phyloP scores from a whole-genome alignment of 2,888 invertebrate genomes.

The Eupithecia centaureata region DNA sequence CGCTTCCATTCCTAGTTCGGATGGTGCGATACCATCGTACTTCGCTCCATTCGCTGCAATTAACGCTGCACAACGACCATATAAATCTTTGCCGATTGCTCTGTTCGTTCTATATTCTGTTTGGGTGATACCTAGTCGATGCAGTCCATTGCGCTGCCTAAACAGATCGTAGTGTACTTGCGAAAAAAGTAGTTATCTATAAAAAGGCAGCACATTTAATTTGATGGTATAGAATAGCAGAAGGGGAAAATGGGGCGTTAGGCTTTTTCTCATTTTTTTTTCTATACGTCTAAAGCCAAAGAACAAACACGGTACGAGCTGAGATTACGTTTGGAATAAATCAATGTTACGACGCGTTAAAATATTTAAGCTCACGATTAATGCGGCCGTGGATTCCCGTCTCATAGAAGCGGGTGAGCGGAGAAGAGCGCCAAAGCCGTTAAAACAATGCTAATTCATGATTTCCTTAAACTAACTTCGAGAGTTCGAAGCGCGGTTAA shows the following conservation, averaged over 20 bases:
- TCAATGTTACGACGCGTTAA: conserved; percentile 84
- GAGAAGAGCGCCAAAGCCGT: conserved; percentile 33
- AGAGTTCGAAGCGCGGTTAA: conserved; percentile 17
- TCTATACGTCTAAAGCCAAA: conserved; percentile 78
- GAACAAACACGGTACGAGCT: conserved; percentile 81
- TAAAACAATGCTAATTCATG: conserved; percentile 39
- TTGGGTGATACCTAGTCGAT: conserved; percentile 52
- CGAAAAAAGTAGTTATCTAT: conserved; percentile 45
- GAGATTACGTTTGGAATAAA: conserved; percentile 82
- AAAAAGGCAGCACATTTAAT: conserved; percentile 12
- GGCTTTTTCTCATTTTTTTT: conserved; percentile 73
- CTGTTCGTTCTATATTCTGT: conserved; percentile 67
- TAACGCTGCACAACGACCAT: conserved; percentile 80
- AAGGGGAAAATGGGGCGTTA: conserved; percentile 49
- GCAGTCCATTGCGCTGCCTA: conserved; percentile 47
- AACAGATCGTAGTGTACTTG: conserved; percentile 32
- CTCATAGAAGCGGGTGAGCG: conserved; percentile 65
- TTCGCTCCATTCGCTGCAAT: conserved; percentile 79
- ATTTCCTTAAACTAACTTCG: conserved; percentile 30
- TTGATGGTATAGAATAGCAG: conserved; percentile 5
- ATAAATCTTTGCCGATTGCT: conserved; percentile 78
- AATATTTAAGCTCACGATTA: conserved; percentile 83
- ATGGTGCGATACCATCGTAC: conserved; percentile 75
- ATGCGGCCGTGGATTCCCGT: conserved; percentile 71
- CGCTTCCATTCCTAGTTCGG: conserved; percentile 67